Conservation (phyloP, 2,797 vertebrate species). For the Oreochromis mossambicus region DNA sequence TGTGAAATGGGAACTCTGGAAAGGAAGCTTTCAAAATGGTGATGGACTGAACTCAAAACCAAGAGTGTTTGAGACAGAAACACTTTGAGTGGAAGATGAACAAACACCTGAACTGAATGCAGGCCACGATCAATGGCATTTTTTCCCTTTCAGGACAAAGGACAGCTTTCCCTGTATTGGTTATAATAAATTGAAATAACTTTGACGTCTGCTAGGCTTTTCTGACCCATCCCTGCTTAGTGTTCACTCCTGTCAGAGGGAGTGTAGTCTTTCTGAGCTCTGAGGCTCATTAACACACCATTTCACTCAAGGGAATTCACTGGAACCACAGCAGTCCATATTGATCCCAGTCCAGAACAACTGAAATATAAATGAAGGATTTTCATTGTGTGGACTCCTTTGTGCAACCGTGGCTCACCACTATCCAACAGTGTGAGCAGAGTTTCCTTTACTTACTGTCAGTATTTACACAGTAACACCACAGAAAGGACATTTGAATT, state of each 20-base stretch:
- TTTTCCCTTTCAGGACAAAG: not conserved
- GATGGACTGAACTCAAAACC: not conserved
- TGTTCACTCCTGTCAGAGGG: not conserved
- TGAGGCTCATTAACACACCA: slow-evolving; percentile 50
- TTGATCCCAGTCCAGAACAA: slow-evolving; percentile 41
- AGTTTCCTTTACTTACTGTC: not conserved
- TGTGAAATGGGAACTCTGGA: not conserved
- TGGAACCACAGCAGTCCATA: slow-evolving; percentile 38
- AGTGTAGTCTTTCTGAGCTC: not conserved
- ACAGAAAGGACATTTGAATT: not conserved
- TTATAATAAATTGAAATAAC: not conserved
- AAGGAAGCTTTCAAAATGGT: not conserved
- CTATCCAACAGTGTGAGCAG: not conserved
- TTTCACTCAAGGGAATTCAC: slow-evolving; percentile 32
- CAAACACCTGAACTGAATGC: not conserved
- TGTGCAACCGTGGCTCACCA: not conserved
- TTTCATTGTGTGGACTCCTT: not conserved
- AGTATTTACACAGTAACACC: not conserved
- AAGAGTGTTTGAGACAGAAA: not conserved
- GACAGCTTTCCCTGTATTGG: not conserved
- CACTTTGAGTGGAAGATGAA: not conserved
- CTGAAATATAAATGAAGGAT: slow-evolving; percentile 54
- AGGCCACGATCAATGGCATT: not conserved
- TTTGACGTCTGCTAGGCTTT: not conserved
- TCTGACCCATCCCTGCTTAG: not conserved